These are phyloP conservation scores for Mimachlamys varia DNA, from an alignment of 2,888 invertebrate species.

Conservation along the genomic window DNA sequence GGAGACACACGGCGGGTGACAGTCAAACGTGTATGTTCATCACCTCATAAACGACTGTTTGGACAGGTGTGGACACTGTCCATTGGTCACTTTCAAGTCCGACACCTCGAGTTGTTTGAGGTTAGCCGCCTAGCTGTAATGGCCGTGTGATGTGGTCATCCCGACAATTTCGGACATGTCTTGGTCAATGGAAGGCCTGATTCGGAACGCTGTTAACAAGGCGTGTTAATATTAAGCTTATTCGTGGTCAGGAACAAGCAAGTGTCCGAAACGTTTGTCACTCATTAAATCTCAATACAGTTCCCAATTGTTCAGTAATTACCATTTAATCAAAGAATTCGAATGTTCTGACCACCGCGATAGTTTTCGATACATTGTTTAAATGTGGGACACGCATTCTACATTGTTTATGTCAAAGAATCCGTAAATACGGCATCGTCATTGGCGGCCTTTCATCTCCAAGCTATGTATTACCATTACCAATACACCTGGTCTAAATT, in stretches of 20 bases:
- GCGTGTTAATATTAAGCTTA: not conserved
- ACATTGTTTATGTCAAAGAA: not conserved
- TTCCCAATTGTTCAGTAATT: not conserved
- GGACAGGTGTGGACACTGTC: slow-evolving; percentile 29
- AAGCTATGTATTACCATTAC: not conserved
- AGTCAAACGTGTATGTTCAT: slow-evolving; percentile 17
- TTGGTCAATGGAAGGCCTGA: not conserved
- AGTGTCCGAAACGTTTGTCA: not conserved
- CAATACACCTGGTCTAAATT: not conserved
- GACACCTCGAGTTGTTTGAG: not conserved
- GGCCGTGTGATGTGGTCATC: slow-evolving; percentile 34
- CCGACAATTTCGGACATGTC: slow-evolving; percentile 28
- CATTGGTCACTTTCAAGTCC: slow-evolving; percentile 23
- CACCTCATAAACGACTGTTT: slow-evolving; percentile 14
- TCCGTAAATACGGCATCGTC: not conserved
- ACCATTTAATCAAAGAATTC: slow-evolving; percentile 19
- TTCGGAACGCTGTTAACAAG: not conserved
- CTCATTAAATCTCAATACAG: slow-evolving; percentile 25
- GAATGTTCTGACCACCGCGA: not conserved
- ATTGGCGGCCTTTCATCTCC: not conserved
- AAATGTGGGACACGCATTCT: not conserved
- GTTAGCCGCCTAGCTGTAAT: slow-evolving; percentile 4
- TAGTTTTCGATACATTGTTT: not conserved
- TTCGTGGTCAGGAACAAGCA: slow-evolving; percentile 20
- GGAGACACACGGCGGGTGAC: not conserved